Conservation (phyloP, 1,140 invertebrate species). For the Macrostomum lignano region DNA sequence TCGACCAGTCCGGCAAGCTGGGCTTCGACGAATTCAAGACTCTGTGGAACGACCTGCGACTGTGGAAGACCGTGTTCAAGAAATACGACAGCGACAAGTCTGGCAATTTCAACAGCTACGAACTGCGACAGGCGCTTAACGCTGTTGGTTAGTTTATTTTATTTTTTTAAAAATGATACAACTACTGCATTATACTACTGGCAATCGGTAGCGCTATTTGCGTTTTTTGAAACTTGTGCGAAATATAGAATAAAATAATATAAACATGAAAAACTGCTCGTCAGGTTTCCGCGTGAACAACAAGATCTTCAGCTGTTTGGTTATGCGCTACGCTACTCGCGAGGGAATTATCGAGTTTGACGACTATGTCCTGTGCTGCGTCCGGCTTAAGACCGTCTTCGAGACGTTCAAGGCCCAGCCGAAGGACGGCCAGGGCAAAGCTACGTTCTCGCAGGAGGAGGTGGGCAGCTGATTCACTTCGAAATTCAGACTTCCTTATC, state of each 20-base stretch:
- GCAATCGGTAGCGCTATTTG: too few relatives aligned
- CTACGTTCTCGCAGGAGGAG: conserved; percentile 2
- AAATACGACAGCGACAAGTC: conserved; percentile 51
- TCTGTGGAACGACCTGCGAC: conserved; percentile 52
- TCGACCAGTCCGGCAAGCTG: conserved; percentile 60
- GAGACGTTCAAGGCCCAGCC: conserved; percentile 4
- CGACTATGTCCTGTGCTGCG: conserved; percentile 4
- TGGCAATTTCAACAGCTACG: conserved; percentile 49
- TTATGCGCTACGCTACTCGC: conserved; percentile 1
- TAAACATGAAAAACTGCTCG: too few relatives aligned
- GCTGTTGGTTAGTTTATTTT: conserved; percentile 13
- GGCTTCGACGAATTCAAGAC: conserved; percentile 68
- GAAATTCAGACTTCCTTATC: too few relatives aligned
- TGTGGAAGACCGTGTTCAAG: conserved; percentile 69
- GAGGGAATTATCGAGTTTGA: conserved; percentile 4
- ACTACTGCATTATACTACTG: too few relatives aligned
- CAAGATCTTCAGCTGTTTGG: background rate
- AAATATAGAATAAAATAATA: too few relatives aligned
- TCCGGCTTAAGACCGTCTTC: conserved; percentile 5
- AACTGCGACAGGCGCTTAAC: conserved; percentile 51
- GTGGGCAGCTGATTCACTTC: background rate
- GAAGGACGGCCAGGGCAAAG: background rate
- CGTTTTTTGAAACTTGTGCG: too few relatives aligned
- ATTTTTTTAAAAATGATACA: conserved; percentile 3
- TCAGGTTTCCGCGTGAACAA: conserved; percentile 5